Evolutionary conservation across 2,113 vertebrate species (phyloP), one percentile per base, ranked within the genome.

Genomic region (Maccullochella peelii): DNA sequence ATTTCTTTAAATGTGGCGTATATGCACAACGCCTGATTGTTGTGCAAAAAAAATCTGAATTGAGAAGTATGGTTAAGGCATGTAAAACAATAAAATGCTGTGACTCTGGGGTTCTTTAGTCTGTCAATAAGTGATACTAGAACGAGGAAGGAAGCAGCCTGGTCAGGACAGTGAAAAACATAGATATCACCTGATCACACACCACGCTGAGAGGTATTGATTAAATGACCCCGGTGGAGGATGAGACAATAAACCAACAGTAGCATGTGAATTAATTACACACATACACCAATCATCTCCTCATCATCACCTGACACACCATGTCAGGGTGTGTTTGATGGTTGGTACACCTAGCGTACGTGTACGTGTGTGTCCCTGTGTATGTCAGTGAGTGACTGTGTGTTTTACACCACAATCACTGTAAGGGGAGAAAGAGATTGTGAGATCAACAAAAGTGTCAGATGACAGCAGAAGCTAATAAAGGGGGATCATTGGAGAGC

Each of bases 401-500:
- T 83, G 55, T 88, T 79, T 71, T 82, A 50, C 30, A 65, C 36
- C 79, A 73, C 66, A 73, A 82, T 61, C 57, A 40, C 83, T 50
- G 14, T 21, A 63, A 87, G 84, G 83, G 65, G 66, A 63, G 61
- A 77, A 80, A 79, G 63, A 79, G 68, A 90, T 77, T 84, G 76
- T 49, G 14, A 1, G 47, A 86, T 88, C 79, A 89, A 86, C 87
- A 83, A 80, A 85, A 82, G 76, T 89, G 87, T 86, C 83, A 85
- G 69, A 79, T 83, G 84, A 84, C 80, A 86, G 82, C 40, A 67
- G n/a, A 67, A 72, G 79, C 81, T 82, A 86, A 85, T 89, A 87
- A 80, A 76, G n/a, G 82, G 38, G 72, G 77, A 79, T 89, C 66
- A 86, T 65, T 75, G 62, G 54, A 74, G 66, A 79, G 84, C 77